A percentile compares a stretch with the other conserved stretches of the same genome.
Conservation (phyloP, 2,797 vertebrate species). For the Neopelma chrysocephalum region DNA sequence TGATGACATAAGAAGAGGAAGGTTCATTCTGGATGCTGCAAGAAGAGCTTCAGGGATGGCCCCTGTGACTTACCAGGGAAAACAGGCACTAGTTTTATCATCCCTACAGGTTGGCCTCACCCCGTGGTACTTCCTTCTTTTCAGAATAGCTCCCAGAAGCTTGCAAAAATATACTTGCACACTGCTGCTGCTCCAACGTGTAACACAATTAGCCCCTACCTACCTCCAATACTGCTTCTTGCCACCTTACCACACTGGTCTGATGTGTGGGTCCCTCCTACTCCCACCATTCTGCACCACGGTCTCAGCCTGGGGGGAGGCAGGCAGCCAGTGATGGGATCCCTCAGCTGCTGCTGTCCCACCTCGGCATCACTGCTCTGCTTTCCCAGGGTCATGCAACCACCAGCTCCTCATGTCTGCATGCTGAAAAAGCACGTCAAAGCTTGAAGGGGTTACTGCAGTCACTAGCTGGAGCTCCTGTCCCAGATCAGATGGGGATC, state of each 20-base stretch:
- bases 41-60: neutral
- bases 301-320: neutral
- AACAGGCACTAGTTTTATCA: neutral
- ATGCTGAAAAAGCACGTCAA: neutral
- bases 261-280: neutral
- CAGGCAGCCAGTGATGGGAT: neutral
- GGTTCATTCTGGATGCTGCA: neutral
- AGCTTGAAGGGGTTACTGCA: neutral
- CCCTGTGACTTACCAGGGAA: neutral
- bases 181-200: neutral
- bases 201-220: neutral
- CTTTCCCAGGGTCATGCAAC: neutral
- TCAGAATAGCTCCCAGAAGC: neutral
- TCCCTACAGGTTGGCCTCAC: neutral
- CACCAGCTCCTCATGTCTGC: neutral
- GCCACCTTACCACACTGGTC: no score
- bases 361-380: fast-evolving
- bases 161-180: neutral
- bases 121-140: neutral
- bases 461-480: fast-evolving
- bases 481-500: neutral
- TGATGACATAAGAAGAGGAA: neutral
- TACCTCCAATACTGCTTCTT: fast-evolving
- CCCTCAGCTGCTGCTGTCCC: fast-evolving
- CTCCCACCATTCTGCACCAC: no score